Percentiles rank a stretch among this genome's conserved stretches.
Conservation (phyloP, 1,140 invertebrate species). For the Dolichoris vasculosae region DNA sequence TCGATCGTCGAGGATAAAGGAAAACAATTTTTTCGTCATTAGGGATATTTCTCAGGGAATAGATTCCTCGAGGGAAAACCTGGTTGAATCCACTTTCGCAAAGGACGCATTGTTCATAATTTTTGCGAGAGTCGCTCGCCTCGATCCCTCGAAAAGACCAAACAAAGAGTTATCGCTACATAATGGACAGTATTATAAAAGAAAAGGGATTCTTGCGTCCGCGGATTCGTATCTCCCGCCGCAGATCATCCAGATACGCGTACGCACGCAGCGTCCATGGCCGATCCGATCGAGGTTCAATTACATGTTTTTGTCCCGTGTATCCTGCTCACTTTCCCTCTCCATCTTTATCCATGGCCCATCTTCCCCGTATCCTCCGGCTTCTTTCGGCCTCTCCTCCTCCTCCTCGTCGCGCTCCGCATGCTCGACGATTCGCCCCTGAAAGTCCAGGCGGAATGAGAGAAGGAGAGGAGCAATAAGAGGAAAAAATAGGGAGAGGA, state of each 20-base stretch:
- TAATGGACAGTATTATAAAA: neutral
- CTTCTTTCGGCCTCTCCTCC: constrained; percentile 12
- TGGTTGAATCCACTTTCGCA: neutral
- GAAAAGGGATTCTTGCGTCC: neutral
- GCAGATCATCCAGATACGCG: neutral
- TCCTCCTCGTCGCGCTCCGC: constrained; percentile 43
- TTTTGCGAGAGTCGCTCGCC: neutral
- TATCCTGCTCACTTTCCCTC: constrained; percentile 38
- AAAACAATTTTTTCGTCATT: neutral
- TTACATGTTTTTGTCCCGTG: constrained; percentile 39
- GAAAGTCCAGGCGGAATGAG: neutral
- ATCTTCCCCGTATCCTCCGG: constrained; percentile 24
- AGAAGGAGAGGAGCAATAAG: neutral
- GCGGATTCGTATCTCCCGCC: constrained; percentile 1
- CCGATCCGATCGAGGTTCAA: constrained; percentile 35
- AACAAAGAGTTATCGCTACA: neutral
- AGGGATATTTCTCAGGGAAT: no score
- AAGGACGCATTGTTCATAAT: neutral
- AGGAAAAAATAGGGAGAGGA: neutral
- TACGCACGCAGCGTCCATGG: neutral
- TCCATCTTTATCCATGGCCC: constrained; percentile 45
- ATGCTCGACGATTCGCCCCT: neutral
- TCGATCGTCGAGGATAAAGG: neutral
- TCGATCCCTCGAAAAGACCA: constrained; percentile 12
- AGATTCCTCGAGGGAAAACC: neutral